Percentiles rank a stretch among this genome's conserved stretches.
Evolutionary conservation across 2,113 vertebrate genomes (phyloP).

Genomic region (Parus major): DNA sequence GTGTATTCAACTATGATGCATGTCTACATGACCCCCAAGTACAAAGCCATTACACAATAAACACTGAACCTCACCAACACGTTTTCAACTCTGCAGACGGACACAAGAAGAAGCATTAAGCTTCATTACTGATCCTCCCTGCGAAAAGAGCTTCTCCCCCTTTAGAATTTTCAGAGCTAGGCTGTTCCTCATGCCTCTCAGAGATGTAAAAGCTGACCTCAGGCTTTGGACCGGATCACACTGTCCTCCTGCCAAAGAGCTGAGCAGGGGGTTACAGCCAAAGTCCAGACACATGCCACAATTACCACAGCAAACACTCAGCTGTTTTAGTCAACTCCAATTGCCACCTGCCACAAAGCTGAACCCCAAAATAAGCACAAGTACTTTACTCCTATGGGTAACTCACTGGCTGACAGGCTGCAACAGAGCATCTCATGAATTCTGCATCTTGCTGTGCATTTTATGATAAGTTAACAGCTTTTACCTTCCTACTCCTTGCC

Average conservation of each 20-base stretch:
- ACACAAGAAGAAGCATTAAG: not conserved
- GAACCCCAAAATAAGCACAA: rapidly evolving
- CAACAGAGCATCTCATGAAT: not conserved
- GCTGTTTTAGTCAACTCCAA: not conserved
- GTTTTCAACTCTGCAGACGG: not conserved
- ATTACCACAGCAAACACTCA: not conserved
- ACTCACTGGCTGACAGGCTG: not conserved
- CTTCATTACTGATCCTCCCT: not conserved
- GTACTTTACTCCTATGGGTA: not conserved
- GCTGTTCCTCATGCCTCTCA: not conserved
- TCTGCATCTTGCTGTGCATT: not conserved
- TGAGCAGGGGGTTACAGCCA: not conserved
- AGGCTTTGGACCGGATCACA: not conserved
- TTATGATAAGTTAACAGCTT: not conserved
- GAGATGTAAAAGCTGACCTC: not conserved
- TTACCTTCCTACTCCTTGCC: not conserved
- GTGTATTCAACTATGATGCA: not conserved
- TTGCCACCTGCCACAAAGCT: not conserved
- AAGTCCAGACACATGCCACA: not conserved
- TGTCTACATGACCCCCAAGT: rapidly evolving
- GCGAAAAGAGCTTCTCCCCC: not conserved
- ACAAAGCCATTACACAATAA: not conserved
- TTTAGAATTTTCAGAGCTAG: not conserved
- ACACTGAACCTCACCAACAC: not conserved
- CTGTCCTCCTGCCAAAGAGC: not conserved